Conservation (phyloP, 2,797 vertebrate genomes). For the Lycodopsis pacificus region DNA sequence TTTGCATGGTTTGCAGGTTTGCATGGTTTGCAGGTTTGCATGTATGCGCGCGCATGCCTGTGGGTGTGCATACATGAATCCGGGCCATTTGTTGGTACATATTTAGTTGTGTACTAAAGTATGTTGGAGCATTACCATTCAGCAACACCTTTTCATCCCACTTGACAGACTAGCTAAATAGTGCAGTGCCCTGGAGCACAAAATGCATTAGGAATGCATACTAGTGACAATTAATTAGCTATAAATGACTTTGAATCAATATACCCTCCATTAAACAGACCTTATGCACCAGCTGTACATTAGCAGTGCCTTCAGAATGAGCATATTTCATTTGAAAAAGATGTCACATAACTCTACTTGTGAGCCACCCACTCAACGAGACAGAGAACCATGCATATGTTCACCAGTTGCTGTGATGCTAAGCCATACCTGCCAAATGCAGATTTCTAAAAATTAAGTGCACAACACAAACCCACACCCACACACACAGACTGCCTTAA, state of each 20-base stretch:
- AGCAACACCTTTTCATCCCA: conserved; percentile 41
- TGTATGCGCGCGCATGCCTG: conserved; percentile 13
- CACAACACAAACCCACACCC: conserved; percentile 11
- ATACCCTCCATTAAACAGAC: conserved; percentile 13
- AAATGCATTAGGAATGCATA: conserved; percentile 31
- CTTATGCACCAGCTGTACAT: conserved; percentile 32
- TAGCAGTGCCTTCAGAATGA: conserved; percentile 1
- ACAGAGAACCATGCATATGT: conserved; percentile 45
- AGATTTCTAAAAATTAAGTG: conserved; percentile 50
- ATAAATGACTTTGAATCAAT: conserved; percentile 38
- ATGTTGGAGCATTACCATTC: conserved; percentile 39
- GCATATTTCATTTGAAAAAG: conserved; percentile 9
- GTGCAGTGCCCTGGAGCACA: conserved; percentile 7
- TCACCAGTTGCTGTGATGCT: conserved; percentile 45
- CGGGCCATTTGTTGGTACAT: conserved; percentile 36
- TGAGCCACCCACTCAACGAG: conserved; percentile 45
- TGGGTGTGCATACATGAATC: conserved; percentile 44
- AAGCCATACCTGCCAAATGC: conserved; percentile 51
- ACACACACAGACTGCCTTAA: conserved; percentile 20
- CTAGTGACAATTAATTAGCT: conserved; percentile 26
- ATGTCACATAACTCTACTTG: conserved; percentile 24
- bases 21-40: conserved; percentile 23
- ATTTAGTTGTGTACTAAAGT: conserved; percentile 53
- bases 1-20: conserved; percentile 1
- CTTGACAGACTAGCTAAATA: conserved; percentile 33